Base-by-base conservation (phyloP, 2,888 invertebrate genomes). In the Scaptomyza parva region DNA sequence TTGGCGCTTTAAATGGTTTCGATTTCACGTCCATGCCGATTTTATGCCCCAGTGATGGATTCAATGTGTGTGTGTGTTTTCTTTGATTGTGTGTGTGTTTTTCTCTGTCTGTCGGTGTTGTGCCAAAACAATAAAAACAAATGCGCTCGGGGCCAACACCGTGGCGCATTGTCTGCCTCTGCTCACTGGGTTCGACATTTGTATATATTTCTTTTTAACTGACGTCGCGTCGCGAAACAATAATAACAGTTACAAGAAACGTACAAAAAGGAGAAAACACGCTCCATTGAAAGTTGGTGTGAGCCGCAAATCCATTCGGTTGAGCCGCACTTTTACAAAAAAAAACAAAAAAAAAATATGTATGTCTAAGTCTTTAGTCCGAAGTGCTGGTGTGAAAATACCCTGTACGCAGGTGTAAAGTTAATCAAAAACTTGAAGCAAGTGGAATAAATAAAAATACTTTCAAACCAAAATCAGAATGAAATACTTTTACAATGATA, bases 101-200 rank as follows among this genome's bases (percentile, higher is more conserved):
- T 14, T 41, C 9, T 28, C 28, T 9, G 28, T 28, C n/a, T 14
- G 7, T 8, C 2, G 12, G 47, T 47, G 40, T 45, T 51, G 55
- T 70, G 66, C 51, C 68, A 61, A 73, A 69, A 81, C 82, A 87
- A 87, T 87, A 81, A 81, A 87, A 74, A 58, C 58, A 80, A 70
- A 62, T 67, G 78, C 55, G 78, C 74, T 79, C 44, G 52, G 82
- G 75, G 83, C 63, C 66, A 74, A 70, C 55, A 20, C 37, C 44
- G 18, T 22, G 30, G 62, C 69, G 48, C 35, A 18, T 54, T 65
- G 39, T 47, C 51, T 57, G 37, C 18, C 37, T 17, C 7, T 17
- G 30, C 30, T 44, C 55, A 9, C 47, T 45, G 54, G 33, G 28
- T 11, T 44, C 30, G 28, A 43, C 55, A 48, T 76, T 58, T 71